phyloP scores from a whole-genome alignment of 2,113 vertebrate genomes.

The Daubentonia madagascariensis region DNA sequence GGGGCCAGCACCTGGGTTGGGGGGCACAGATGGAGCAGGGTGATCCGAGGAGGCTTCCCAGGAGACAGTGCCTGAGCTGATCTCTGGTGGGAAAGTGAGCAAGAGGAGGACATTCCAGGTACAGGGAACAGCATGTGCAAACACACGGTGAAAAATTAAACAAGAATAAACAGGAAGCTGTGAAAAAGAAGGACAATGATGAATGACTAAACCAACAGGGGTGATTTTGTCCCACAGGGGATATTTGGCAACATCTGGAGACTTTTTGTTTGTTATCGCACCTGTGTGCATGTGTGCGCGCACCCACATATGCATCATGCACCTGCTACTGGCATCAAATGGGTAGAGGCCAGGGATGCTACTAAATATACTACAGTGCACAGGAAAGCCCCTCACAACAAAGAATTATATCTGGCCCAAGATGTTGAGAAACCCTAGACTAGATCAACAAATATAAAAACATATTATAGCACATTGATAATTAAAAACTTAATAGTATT shows the following conservation, averaged over 20 bases:
- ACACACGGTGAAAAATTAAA: neutral
- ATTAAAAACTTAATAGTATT: neutral
- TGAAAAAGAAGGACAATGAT: neutral
- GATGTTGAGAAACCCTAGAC: neutral
- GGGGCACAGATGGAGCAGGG: neutral
- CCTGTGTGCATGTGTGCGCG: neutral
- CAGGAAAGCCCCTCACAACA: neutral
- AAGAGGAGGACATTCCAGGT: neutral
- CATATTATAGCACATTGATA: neutral
- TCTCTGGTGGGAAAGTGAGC: neutral
- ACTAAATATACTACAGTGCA: neutral
- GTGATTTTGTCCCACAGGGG: neutral
- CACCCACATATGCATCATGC: accelerated
- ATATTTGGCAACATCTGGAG: neutral
- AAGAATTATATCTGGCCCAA: neutral
- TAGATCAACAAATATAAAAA: neutral
- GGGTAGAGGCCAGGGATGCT: neutral
- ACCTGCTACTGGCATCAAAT: neutral
- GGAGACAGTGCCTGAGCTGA: neutral
- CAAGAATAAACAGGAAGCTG: neutral
- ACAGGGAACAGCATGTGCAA: neutral
- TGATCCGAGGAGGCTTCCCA: neutral
- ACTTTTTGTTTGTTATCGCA: neutral
- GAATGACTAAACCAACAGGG: neutral
- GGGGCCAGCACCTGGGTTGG: neutral